Evolutionary conservation across 2,888 invertebrate genomes (phyloP), one percentile per base, ranked within the genome.

Genomic region (Halictus quadricinctus): DNA sequence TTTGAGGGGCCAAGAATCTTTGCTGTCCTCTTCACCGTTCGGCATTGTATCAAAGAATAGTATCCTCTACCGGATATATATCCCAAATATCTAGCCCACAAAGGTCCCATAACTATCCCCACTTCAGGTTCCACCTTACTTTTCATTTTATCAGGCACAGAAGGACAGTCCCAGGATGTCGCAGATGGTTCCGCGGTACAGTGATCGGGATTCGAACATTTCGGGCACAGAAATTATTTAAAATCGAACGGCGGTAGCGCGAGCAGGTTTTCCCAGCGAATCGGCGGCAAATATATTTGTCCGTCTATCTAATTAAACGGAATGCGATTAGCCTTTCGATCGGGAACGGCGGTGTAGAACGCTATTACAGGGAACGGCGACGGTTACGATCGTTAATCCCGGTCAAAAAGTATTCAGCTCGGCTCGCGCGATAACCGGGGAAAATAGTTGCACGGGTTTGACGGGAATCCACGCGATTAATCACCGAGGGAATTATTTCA

Each of bases 331-430:
- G 70, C 43, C 41, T n/a, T 43, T 70, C 43, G n/a, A 70, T 70
- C 43, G 43, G 41, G n/a, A n/a, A 69, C 7, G 70, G 4, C 43
- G 43, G 70, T 7, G 70, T 13, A n/a, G 46, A 76, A 48, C 76
- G n/a, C 15, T 72, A 43, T 70, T 60, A 48, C 36, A 46, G 66
- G 29, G 50, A 79, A 46, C 73, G 79, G 43, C 69, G 36, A 58
- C 43, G 72, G 13, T 43, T 48, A 70, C 70, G 75, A 72, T 80
- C 82, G 82, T 80, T 75, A 64, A 76, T 76, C 36, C 70, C 15
- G 75, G 7, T 58, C 13, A 36, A 48, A 76, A 76, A 66, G 64
- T 76, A n/a, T 76, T 46, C 76, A n/a, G 15, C 48, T 21, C 15
- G 18, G 29, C 18, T 36, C 36, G 64, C 41, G 46, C 75, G 84